These are phyloP conservation scores for Drosophila ananassae DNA, from an alignment of 1,140 invertebrate genomes.

Conservation along the genomic window DNA sequence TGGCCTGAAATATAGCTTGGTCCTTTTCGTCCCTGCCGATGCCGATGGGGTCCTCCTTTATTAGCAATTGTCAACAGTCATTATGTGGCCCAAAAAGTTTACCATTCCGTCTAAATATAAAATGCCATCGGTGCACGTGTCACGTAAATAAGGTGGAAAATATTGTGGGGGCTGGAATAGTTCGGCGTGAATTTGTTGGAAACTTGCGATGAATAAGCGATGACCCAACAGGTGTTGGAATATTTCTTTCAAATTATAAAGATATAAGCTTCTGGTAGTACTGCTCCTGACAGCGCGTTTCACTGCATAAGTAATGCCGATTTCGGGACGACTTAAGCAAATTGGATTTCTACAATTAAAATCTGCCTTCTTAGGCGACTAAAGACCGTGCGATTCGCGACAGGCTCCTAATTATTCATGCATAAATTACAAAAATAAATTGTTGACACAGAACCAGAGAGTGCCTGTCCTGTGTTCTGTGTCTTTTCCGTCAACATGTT, in stretches of 20 bases:
- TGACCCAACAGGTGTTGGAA: constrained; percentile 5
- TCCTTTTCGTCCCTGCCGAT: neutral
- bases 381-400: constrained; percentile 36
- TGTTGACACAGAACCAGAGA: constrained; percentile 35
- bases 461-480: constrained; percentile 13
- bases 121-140: constrained; percentile 35
- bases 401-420: constrained; percentile 51
- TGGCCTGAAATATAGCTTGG: constrained; percentile 23
- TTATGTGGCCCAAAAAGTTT: constrained; percentile 46
- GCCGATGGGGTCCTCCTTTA: neutral
- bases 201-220: constrained; percentile 34
- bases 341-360: constrained; percentile 39
- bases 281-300: constrained; percentile 6
- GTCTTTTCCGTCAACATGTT: constrained; percentile 40
- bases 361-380: constrained; percentile 15
- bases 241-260: neutral
- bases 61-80: constrained; percentile 44
- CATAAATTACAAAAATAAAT: constrained; percentile 57
- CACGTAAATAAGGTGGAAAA: constrained; percentile 25
- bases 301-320: constrained; percentile 37
- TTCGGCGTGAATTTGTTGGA: constrained; percentile 15
- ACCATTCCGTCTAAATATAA: constrained; percentile 33
- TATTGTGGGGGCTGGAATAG: constrained; percentile 13
- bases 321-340: neutral
- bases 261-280: neutral